These are phyloP conservation scores for Pterophyllum scalare DNA, from an alignment of 2,113 vertebrate species.

Conservation along the genomic window DNA sequence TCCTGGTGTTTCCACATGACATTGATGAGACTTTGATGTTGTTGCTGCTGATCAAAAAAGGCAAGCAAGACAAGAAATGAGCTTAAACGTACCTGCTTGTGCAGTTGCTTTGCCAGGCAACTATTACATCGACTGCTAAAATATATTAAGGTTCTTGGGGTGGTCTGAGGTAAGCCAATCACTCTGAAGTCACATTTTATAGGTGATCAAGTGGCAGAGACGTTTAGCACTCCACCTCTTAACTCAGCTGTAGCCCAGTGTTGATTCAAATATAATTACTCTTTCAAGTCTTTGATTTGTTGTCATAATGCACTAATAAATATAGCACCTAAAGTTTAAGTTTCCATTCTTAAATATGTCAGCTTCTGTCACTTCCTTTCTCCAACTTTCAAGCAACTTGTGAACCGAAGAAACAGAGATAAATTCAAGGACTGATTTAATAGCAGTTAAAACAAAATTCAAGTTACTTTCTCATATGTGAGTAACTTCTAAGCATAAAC, in stretches of 20 bases:
- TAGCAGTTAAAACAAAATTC: not conserved
- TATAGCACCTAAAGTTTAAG: not conserved
- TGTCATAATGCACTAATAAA: not conserved
- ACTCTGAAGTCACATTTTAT: not conserved
- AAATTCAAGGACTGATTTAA: not conserved
- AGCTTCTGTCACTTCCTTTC: not conserved
- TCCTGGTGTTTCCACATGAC: constrained; percentile 85
- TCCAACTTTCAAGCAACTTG: not conserved
- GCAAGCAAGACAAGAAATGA: not conserved
- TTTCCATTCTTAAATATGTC: not conserved
- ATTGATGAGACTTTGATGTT: constrained; percentile 72
- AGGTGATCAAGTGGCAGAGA: not conserved
- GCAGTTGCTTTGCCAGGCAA: not conserved
- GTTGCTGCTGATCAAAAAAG: constrained; percentile 61
- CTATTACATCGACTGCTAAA: not conserved
- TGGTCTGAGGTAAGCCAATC: not conserved
- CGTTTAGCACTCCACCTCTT: not conserved
- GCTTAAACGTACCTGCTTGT: not conserved
- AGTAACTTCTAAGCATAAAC: not conserved
- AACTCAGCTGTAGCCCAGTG: not conserved
- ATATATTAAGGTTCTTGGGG: not conserved
- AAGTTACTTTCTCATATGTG: not conserved
- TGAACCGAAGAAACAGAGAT: not conserved
- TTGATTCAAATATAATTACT: not conserved
- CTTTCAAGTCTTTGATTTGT: not conserved